Evolutionary conservation across 1,140 invertebrate species (phyloP).

Genomic region (Trichomalopsis sarcophagae): DNA sequence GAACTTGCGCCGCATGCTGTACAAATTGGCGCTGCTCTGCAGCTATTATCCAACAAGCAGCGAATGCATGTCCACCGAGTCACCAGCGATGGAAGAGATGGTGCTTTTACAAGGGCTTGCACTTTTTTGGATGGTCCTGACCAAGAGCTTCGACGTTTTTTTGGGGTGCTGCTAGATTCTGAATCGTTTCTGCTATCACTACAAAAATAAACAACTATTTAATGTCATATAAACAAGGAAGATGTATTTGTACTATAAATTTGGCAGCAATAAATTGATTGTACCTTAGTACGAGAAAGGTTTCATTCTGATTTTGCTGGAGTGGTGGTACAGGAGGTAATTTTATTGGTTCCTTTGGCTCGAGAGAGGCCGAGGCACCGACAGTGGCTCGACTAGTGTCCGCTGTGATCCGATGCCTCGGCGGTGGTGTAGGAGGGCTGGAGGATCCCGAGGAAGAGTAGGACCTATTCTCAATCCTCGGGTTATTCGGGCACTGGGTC

Average conservation of each 20-base stretch:
- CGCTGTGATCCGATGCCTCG: constrained; percentile 54
- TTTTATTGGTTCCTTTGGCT: constrained; percentile 28
- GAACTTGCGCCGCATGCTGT: constrained; percentile 71
- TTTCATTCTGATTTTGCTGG: constrained; percentile 42
- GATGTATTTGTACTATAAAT: neutral
- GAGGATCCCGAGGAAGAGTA: constrained; percentile 63
- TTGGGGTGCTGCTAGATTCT: constrained; percentile 56
- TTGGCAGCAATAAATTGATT: neutral
- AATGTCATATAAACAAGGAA: neutral
- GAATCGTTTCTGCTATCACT: constrained; percentile 61
- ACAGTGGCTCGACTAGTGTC: constrained; percentile 18
- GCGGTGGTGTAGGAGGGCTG: constrained; percentile 67
- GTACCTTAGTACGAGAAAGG: constrained; percentile 45
- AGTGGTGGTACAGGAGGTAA: constrained; percentile 21
- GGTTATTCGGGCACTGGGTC: constrained; percentile 37
- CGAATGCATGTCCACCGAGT: constrained; percentile 73
- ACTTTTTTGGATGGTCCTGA: constrained; percentile 56
- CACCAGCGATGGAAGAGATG: constrained; percentile 68
- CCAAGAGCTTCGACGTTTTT: constrained; percentile 65
- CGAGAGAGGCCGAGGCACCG: constrained; percentile 5
- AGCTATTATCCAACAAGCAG: constrained; percentile 69
- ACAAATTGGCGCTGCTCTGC: constrained; percentile 67
- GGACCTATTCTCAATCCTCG: constrained; percentile 44
- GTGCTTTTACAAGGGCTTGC: constrained; percentile 59
- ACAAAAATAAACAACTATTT: constrained; percentile 51